Conservation (phyloP, 2,888 invertebrate species). For the Lasioglossum calceatum region DNA sequence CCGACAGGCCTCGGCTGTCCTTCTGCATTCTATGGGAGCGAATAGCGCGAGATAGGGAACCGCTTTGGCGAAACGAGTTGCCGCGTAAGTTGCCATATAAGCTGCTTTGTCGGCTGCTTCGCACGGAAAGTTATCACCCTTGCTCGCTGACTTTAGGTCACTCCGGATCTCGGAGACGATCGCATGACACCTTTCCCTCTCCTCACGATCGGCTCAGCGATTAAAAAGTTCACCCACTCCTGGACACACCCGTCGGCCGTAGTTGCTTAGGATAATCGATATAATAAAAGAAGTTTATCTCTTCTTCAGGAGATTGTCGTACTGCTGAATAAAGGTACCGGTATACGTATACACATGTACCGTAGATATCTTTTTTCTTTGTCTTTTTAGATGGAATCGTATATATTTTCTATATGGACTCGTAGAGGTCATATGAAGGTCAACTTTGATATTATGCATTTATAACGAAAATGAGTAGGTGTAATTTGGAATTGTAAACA, state of each 20-base stretch:
- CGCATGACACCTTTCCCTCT: slow-evolving; percentile 37
- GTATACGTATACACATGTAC: too few species aligned
- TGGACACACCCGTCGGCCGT: not conserved
- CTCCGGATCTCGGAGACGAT: slow-evolving; percentile 32
- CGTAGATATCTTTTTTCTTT: too few species aligned
- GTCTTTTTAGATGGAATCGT: too few species aligned
- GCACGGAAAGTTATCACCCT: slow-evolving; percentile 65
- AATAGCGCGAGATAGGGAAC: slow-evolving; percentile 65
- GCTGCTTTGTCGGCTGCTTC: slow-evolving; percentile 69
- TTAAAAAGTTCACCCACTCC: not conserved
- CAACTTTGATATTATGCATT: too few species aligned
- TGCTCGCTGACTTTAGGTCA: slow-evolving; percentile 55
- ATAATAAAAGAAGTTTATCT: too few species aligned
- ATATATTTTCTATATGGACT: too few species aligned
- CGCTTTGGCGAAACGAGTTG: slow-evolving; percentile 67
- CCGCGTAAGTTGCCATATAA: slow-evolving; percentile 70
- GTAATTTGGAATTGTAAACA: too few species aligned
- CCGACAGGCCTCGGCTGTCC: slow-evolving; percentile 55
- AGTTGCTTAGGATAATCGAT: too few species aligned
- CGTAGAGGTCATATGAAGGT: too few species aligned
- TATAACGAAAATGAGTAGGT: too few species aligned
- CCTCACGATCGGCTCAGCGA: not conserved
- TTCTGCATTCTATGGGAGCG: slow-evolving; percentile 62
- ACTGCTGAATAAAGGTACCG: too few species aligned
- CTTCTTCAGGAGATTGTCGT: too few species aligned